These are phyloP conservation scores for Drosophila koepferae DNA, from an alignment of 2,888 invertebrate genomes.

Conservation along the genomic window DNA sequence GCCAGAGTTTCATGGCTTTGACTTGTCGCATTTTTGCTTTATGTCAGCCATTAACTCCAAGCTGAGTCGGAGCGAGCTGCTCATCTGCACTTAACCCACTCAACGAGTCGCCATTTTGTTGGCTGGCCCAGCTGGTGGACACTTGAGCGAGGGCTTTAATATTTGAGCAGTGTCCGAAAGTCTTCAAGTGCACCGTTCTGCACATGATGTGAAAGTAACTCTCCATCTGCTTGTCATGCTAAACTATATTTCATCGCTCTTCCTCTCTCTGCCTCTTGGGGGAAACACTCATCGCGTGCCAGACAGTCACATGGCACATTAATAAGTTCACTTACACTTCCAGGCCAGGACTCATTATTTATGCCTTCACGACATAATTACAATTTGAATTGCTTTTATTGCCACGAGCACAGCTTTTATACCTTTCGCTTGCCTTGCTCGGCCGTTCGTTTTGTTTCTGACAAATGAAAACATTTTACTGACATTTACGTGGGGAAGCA, in stretches of 20 bases:
- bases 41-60: slow-evolving; percentile 60
- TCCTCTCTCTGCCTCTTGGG: slow-evolving; percentile 13
- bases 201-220: slow-evolving; percentile 48
- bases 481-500: slow-evolving; percentile 63
- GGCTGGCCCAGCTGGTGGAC: slow-evolving; percentile 29
- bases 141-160: slow-evolving; percentile 42
- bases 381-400: slow-evolving; percentile 78
- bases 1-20: slow-evolving; percentile 44
- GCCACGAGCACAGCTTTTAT: slow-evolving; percentile 53
- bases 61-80: slow-evolving; percentile 38
- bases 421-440: slow-evolving; percentile 39
- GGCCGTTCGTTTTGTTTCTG: slow-evolving; percentile 58
- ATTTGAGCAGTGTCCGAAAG: slow-evolving; percentile 45
- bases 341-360: slow-evolving; percentile 73
- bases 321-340: slow-evolving; percentile 76
- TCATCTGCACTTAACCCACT: slow-evolving; percentile 63
- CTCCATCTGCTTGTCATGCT: slow-evolving; percentile 18
- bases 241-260: slow-evolving; percentile 31
- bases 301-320: slow-evolving; percentile 54
- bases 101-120: slow-evolving; percentile 34
- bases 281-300: slow-evolving; percentile 55
- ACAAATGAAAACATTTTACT: slow-evolving; percentile 77
- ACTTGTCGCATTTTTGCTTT: slow-evolving; percentile 49
- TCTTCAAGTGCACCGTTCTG: slow-evolving; percentile 41
- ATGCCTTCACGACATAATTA: slow-evolving; percentile 75